Conservation (phyloP, 1,140 invertebrate species). For the Halictus rubicundus region DNA sequence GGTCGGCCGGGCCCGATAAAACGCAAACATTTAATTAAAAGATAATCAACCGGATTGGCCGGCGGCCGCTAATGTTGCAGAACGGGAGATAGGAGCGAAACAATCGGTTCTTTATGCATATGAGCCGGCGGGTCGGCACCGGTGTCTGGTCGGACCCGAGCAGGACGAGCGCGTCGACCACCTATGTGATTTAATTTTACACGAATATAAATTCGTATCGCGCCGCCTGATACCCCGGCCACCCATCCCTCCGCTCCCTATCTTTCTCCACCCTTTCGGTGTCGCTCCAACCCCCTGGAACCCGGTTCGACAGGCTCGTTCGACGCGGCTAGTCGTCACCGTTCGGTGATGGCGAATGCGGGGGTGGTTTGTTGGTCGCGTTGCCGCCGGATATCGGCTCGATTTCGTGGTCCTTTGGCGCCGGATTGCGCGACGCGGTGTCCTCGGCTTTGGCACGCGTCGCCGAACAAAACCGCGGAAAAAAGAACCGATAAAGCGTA, state of each 20-base stretch:
- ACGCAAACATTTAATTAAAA: slow-evolving; percentile 79
- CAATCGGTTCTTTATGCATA: slow-evolving; percentile 76
- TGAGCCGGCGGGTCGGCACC: slow-evolving; percentile 47
- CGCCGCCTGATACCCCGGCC: slow-evolving; percentile 54
- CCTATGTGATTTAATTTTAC: slow-evolving; percentile 75
- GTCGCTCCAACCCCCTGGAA: slow-evolving; percentile 6
- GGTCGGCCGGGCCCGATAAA: slow-evolving; percentile 68
- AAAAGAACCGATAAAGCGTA: slow-evolving; percentile 7
- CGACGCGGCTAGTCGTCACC: slow-evolving; percentile 13
- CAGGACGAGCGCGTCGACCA: slow-evolving; percentile 8
- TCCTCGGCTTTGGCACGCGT: not conserved
- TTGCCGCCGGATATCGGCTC: slow-evolving; percentile 46
- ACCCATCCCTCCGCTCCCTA: not conserved
- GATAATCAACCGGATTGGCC: slow-evolving; percentile 75
- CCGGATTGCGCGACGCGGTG: not conserved
- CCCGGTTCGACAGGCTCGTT: slow-evolving; percentile 35
- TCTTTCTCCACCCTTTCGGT: slow-evolving; percentile 13
- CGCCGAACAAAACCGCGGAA: slow-evolving; percentile 9
- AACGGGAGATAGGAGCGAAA: slow-evolving; percentile 68
- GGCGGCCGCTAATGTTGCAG: slow-evolving; percentile 73
- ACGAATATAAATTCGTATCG: slow-evolving; percentile 76
- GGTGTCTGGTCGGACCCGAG: not conserved
- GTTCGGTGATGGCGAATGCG: no score
- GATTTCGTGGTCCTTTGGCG: slow-evolving; percentile 48
- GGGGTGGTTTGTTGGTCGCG: not conserved